Evolutionary conservation across 2,888 invertebrate genomes (phyloP).

Genomic region (Agonum fuliginosum): DNA sequence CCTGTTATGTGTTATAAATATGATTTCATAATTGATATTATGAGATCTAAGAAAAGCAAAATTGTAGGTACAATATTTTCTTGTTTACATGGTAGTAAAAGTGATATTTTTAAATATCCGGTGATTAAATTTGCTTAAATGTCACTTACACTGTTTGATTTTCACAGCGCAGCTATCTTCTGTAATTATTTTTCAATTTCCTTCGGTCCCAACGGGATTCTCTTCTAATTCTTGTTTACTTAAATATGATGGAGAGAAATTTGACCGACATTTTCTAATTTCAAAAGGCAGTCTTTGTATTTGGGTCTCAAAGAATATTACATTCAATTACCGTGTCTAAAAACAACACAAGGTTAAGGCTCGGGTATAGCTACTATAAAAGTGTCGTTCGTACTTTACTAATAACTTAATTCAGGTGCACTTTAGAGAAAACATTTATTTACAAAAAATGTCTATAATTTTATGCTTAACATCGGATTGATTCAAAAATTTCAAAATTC

Average conservation of each 20-base stretch:
- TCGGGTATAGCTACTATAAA: too few relatives aligned
- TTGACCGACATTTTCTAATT: constrained; percentile 8
- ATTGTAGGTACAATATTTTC: background rate
- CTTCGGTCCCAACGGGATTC: background rate
- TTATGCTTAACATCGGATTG: too few relatives aligned
- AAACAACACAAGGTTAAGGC: too few relatives aligned
- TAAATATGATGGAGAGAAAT: constrained; percentile 2
- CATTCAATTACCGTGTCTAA: background rate
- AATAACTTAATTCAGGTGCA: too few relatives aligned
- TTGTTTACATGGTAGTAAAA: background rate
- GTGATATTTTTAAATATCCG: background rate
- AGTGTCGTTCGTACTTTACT: too few relatives aligned
- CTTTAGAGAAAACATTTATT: too few relatives aligned
- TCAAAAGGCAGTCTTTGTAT: background rate
- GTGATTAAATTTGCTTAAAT: constrained; percentile 6
- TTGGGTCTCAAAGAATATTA: background rate
- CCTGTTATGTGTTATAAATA: too few relatives aligned
- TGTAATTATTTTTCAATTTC: constrained; percentile 23
- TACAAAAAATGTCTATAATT: too few relatives aligned
- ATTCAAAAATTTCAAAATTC: too few relatives aligned
- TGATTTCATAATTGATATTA: too few relatives aligned
- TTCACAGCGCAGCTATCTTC: constrained; percentile 1
- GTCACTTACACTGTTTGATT: constrained; percentile 8
- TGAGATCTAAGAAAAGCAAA: background rate
- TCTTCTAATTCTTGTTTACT: constrained; percentile 11